Evolutionary conservation across 53 echinoderm and acorn worm genomes (phyloP).

Genomic region (Echinometra lucunter): DNA sequence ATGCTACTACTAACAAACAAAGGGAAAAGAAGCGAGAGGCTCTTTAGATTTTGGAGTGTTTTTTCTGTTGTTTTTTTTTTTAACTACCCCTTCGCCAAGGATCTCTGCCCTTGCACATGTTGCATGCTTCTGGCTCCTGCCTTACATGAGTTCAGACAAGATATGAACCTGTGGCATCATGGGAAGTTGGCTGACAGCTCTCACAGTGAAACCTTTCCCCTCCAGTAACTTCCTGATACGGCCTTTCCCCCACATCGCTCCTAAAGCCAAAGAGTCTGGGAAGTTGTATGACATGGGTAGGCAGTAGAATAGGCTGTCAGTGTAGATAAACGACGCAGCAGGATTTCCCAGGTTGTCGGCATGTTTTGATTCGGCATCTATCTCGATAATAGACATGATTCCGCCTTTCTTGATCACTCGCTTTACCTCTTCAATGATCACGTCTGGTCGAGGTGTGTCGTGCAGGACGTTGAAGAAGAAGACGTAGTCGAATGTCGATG

Average conservation of each 20-base stretch:
- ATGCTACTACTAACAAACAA: no score
- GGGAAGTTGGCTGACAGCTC: background rate
- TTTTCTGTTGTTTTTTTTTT: no score
- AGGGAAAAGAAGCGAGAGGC: no score
- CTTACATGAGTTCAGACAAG: background rate
- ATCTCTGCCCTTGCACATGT: no score
- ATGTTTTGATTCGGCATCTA: conserved; percentile 53
- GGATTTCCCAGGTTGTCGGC: conserved; percentile 67
- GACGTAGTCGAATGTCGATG: conserved; percentile 74
- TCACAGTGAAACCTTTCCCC: conserved; percentile 72
- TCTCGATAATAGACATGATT: conserved; percentile 71
- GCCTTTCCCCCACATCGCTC: conserved; percentile 84
- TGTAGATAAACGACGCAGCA: conserved; percentile 37
- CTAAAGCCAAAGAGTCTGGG: conserved; percentile 75
- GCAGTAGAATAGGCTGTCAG: conserved; percentile 82
- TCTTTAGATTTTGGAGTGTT: no score
- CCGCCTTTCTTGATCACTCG: conserved; percentile 76
- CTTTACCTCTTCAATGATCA: conserved; percentile 62
- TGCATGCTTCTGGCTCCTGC: background rate
- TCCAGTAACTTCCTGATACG: conserved; percentile 75
- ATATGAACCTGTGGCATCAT: background rate
- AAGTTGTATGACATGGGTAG: conserved; percentile 75
- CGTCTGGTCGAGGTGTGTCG: conserved; percentile 74
- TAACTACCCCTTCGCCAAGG: no score
- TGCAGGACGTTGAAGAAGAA: conserved; percentile 79